Percentiles rank a stretch among this genome's conserved stretches.
Evolutionary conservation across 2,888 invertebrate species (phyloP).

Genomic region (Rhabditoides inermis): DNA sequence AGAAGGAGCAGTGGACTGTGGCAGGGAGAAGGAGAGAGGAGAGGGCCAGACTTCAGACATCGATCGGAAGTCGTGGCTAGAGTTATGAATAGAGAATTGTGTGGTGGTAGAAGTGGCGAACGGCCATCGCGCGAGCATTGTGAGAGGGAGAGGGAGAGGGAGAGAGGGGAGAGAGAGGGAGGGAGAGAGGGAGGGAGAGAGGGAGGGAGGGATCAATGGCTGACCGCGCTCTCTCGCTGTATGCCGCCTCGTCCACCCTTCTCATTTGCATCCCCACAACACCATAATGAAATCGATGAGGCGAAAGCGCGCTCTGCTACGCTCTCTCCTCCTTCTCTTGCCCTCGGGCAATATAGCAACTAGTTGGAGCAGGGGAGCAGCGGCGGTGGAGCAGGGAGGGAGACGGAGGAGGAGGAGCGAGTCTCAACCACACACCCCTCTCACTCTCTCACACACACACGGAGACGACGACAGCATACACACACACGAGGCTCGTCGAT

Average conservation of each 20-base stretch:
- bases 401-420: too few relatives aligned
- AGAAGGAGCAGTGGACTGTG: too few relatives aligned
- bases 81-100: too few relatives aligned
- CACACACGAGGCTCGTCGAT: too few relatives aligned
- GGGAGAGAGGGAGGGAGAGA: constrained; percentile 1
- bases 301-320: background rate
- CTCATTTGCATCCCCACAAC: background rate
- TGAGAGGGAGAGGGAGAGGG: background rate
- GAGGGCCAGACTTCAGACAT: too few relatives aligned
- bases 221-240: background rate
- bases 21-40: constrained; percentile 8
- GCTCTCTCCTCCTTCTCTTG: background rate
- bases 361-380: too few relatives aligned
- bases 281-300: constrained; percentile 17
- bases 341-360: too few relatives aligned
- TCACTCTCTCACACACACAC: too few relatives aligned
- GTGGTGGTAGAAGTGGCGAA: too few relatives aligned
- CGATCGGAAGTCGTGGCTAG: background rate
- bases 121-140: background rate
- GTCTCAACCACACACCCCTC: too few relatives aligned
- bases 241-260: background rate
- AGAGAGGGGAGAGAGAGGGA: constrained; percentile 2
- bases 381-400: too few relatives aligned
- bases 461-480: too few relatives aligned
- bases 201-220: constrained; percentile 2